A percentile compares a stretch with the other conserved stretches of the same genome.
These are phyloP conservation scores for Venusia cambrica DNA, from an alignment of 2,888 invertebrate genomes.

Conservation along the genomic window DNA sequence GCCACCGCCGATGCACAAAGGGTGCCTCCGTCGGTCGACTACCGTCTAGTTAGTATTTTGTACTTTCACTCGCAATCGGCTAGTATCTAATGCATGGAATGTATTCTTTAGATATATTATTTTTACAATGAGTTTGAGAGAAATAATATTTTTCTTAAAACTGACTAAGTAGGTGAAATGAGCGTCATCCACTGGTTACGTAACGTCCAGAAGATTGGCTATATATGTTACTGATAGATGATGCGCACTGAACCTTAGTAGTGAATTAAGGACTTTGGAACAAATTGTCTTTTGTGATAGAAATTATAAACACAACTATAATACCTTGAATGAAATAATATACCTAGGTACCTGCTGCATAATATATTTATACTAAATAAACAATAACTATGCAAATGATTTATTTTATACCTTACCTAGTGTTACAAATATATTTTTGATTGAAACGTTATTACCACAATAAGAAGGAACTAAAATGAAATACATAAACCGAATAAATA, in stretches of 20 bases:
- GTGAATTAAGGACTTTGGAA: constrained; percentile 18
- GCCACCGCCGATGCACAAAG: background rate
- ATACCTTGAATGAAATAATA: constrained; percentile 21
- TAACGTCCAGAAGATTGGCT: no score
- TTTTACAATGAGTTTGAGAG: constrained; percentile 16
- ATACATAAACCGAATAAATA: no score
- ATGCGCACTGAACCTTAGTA: no score
- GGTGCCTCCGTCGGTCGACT: background rate
- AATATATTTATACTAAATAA: constrained; percentile 14
- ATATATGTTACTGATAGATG: no score
- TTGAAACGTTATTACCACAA: no score
- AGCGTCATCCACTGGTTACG: no score
- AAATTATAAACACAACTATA: constrained; percentile 23
- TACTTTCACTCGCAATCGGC: constrained; percentile 16
- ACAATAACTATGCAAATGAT: constrained; percentile 9
- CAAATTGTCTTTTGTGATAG: constrained; percentile 31
- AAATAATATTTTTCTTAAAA: constrained; percentile 20
- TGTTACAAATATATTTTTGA: no score
- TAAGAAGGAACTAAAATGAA: no score
- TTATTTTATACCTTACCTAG: constrained; percentile 18
- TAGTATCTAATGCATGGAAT: constrained; percentile 26
- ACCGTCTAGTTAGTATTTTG: constrained; percentile 4
- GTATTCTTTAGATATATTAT: constrained; percentile 17
- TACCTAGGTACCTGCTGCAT: no score
- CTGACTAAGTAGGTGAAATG: constrained; percentile 25